A percentile compares a stretch with the other conserved stretches of the same genome.
phyloP scores from a whole-genome alignment of 2,113 vertebrate genomes.

The Pterocles orientalis region DNA sequence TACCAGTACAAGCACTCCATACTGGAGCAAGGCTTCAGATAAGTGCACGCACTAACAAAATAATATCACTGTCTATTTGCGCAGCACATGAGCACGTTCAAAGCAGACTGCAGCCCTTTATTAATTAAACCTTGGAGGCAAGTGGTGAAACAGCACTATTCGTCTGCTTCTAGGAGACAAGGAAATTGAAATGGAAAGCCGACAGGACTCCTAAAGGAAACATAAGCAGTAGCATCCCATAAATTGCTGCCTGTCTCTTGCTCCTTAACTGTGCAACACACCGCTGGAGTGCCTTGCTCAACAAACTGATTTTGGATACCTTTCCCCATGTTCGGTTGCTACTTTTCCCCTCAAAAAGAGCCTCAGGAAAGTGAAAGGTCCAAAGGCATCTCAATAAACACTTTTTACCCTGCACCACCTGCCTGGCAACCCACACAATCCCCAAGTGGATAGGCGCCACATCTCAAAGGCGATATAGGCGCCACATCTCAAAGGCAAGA shows the following conservation, averaged over 20 bases:
- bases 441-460: background rate
- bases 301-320: background rate
- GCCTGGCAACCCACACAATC: background rate
- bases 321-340: background rate
- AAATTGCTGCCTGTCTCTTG: background rate
- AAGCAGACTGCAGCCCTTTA: background rate
- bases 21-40: background rate
- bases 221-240: background rate
- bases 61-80: background rate
- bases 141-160: background rate
- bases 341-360: background rate
- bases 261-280: background rate
- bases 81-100: background rate
- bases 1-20: background rate
- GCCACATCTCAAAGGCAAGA: background rate
- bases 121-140: background rate
- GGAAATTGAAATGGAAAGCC: background rate
- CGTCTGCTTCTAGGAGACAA: background rate
- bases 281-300: background rate
- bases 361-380: background rate
- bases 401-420: background rate
- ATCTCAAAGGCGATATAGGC: background rate
- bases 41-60: rapidly evolving
- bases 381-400: background rate
- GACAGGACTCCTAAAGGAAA: background rate